phyloP scores from a whole-genome alignment of 2,113 vertebrate genomes.

The Pyxicephalus adspersus region DNA sequence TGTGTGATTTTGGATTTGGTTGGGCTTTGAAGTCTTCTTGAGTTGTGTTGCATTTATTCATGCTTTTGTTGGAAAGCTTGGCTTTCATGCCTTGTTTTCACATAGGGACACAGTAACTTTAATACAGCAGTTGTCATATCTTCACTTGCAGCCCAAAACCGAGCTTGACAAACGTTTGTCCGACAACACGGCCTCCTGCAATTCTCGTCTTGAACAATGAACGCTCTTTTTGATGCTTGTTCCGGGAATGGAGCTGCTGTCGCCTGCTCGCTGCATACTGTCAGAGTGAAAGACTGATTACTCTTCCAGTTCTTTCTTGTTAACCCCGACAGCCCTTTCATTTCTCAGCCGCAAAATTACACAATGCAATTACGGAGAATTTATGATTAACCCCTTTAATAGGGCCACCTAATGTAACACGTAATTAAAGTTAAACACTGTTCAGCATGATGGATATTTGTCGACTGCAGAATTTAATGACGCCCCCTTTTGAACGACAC shows the following conservation, averaged over 20 bases:
- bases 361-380: conserved; percentile 27
- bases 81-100: too few species aligned
- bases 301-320: conserved; percentile 6
- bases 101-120: too few species aligned
- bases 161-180: too few species aligned
- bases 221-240: not conserved
- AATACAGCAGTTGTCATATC: too few species aligned
- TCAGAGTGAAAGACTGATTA: conserved; percentile 23
- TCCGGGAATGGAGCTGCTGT: not conserved
- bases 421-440: conserved; percentile 37
- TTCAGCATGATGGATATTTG: not conserved
- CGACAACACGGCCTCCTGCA: too few species aligned
- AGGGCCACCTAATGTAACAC: conserved; percentile 14
- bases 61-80: too few species aligned
- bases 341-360: conserved; percentile 21
- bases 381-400: conserved; percentile 35
- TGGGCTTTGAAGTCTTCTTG: too few species aligned
- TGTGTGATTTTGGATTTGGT: too few species aligned
- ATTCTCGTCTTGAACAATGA: too few species aligned
- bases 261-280: not conserved
- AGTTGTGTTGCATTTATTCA: too few species aligned
- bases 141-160: too few species aligned
- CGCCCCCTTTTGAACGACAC: not conserved
- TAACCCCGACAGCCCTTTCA: conserved; percentile 24
- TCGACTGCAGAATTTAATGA: conserved; percentile 8